Base-by-base conservation (phyloP, 2,113 vertebrate species). In the Diphyllodes magnificus region DNA sequence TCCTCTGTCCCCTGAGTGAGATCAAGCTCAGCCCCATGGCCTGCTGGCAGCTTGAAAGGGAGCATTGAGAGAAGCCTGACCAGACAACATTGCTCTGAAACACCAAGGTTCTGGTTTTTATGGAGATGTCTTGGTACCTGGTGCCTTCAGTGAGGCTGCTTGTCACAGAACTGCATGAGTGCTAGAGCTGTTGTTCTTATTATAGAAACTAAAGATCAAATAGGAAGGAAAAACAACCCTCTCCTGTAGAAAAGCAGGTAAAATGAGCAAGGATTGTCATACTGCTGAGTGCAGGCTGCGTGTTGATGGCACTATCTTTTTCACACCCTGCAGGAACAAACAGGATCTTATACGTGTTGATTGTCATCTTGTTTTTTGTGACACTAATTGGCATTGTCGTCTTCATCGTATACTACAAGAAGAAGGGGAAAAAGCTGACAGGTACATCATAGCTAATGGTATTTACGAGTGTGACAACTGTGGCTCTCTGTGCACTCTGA, bases 391-490 rank as follows among this genome's bases (percentile, higher is more conserved):
- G 96, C 49, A 93, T 96, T 21, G 76, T 97, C 30, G 0, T 94
- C 95, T 87, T 97, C 56, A 97, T 95, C 0, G 9, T 98, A 22
- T 98, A 96, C 93, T 98, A 97, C 51, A 97, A 96, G 91, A 98
- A 98, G n/a, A 97, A 98, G 68, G 97, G 97, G 37, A 98, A 98
- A 77, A 87, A 92, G 19, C 77, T 98, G 33, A 98, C 97, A 98
- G 98, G 98, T 98, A 98, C 0, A 45, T 92, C 70, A 27, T 14
- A 68, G 53, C 63, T 96, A 40, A 59, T 25, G 12, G 14, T 71
- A 31, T 40, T 84, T 27, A 6, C 54, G 65, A 73, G 31, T 61
- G 47, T 66, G 65, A 66, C 21, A 90, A 0, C 37, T 56, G 12
- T 66, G 69, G 59, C 37, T 28, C 44, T n/a, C 45, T 72, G 13